Evolutionary conservation across 2,113 vertebrate species (phyloP), one percentile per base, ranked within the genome.

Genomic region (Xiphias gladius): DNA sequence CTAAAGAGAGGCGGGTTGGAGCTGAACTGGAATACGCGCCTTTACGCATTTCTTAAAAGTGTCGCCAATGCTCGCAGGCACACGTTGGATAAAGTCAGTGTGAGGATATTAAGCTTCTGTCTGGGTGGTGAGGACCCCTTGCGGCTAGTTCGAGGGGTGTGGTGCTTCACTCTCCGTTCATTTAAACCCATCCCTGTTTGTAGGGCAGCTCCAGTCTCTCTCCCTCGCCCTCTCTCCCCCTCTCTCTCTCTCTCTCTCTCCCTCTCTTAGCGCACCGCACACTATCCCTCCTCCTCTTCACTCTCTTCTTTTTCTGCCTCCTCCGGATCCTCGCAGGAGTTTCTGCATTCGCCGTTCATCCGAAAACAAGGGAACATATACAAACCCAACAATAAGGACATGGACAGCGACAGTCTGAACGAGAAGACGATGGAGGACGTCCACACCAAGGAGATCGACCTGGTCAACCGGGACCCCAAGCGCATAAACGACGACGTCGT

Each of bases 351-450:
- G 11, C 96, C 96, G 57, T 98, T 98, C 93, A 93, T 97, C 89
- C 93, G 98, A 92, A 97, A 99, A 80, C 97, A 99, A 93, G 98
- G 98, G 86, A 99, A 99, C 94, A 99, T 99, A 89, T 99, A 99
- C 94, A 99, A 99, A 85, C 98, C 98, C 55, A 98, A 99, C 93
- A 99, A 99, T 94, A 99, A 97, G 94, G 95, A 95, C 92, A 99
- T 99, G 97, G 97, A 97, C 81, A 98, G 97, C 87, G 97, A 98
- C 39, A 96, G 94, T 77, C 72, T 97, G 89, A 96, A 93, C 89
- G 96, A 98, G 91, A 98, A 99, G 89, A 94, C 94, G 59, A 77
- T 96, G 94, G 95, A 94, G 20, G 98, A 99, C 67, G 92, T 96
- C 81, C 98, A 98, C 94, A 99, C 98, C 81, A 99, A 99, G 76